Base-by-base conservation (phyloP, 37 sponge, comb jelly and placozoan species). In the Haliclona indistincta region DNA sequence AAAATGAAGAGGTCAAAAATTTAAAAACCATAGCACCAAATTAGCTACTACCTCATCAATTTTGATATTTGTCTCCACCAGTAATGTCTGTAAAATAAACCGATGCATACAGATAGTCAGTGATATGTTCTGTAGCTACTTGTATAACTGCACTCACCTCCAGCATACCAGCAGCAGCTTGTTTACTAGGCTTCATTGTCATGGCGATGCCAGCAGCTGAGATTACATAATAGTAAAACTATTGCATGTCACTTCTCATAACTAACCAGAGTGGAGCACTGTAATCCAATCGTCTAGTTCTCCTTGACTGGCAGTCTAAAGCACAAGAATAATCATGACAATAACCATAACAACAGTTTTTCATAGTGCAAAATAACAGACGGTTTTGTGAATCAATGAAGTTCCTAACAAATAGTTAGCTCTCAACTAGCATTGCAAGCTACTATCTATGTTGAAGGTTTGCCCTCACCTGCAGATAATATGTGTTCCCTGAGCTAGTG, bases 391-490 rank as follows among this genome's bases (percentile, higher is more conserved):
- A n/a, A n/a, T n/a, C n/a, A n/a, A n/a, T n/a, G n/a, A n/a, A n/a
- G n/a, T n/a, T n/a, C n/a, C n/a, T n/a, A n/a, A n/a, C n/a, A n/a
- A n/a, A n/a, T n/a, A n/a, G n/a, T n/a, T n/a, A n/a, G n/a, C n/a
- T n/a, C n/a, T n/a, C n/a, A n/a, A n/a, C n/a, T n/a, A n/a, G n/a
- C n/a, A n/a, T n/a, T n/a, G n/a, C n/a, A n/a, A n/a, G n/a, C n/a
- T n/a, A n/a, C n/a, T n/a, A n/a, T n/a, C n/a, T n/a, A n/a, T n/a
- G n/a, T n/a, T n/a, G n/a, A n/a, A n/a, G n/a, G n/a, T n/a, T n/a
- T n/a, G n/a, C n/a, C n/a, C 67, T n/a, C 40, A 86, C 87, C 81
- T 88, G 89, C 63, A 88, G 40, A 63, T 88, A 88, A 58, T 77
- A 88, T 23, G 84, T 73, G 26, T 83, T 65, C 1, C 89, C 89